Evolutionary conservation across 2,113 vertebrate genomes (phyloP), one percentile per base, ranked within the genome.

Genomic region (Orthochromis indermauri): DNA sequence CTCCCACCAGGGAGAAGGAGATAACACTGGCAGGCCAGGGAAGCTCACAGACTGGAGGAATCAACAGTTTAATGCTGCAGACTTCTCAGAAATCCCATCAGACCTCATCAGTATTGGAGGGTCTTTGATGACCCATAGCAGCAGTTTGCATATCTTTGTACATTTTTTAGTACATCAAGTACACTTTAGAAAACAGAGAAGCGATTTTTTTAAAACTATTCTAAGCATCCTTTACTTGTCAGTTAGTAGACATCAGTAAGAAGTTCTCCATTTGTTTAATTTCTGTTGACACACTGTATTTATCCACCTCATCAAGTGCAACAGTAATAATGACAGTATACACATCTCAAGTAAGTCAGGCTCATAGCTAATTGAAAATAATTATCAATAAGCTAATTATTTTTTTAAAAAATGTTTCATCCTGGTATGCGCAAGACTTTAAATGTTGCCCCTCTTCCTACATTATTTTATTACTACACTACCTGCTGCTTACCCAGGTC

Each of bases 1-100:
- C 89, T 88, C 82, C 86, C 91, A 89, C 89, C 86, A 84, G 92
- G 89, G 92, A 89, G 66, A 61, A 78, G 80, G 78, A 88, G 91
- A 94, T 90, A 93, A 89, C 82, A 45, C 89, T 88, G 87, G 92
- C 88, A 91, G 87, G 78, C 85, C 14, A 31, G 68, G 84, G 88
- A 88, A 86, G 82, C 79, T 88, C 79, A 79, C 12, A 81, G 84
- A 82, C 35, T 6, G 40, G n/a, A 89, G 82, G 78, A 88, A 91
- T 91, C 85, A 90, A 93, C 91, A 86, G 88, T 90, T 91, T 86
- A 89, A 59, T 45, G 57, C 54, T 90, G 28, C 82, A 79, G 76
- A 89, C 87, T 89, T 90, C 84, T 91, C 83, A 83, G 21, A 90
- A 82, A 51, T 91, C 84, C 82, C 92, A 83, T 90, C 83, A 90